Base-by-base conservation (phyloP, 2,888 invertebrate genomes). In the Zaprionus obscuricornis region DNA sequence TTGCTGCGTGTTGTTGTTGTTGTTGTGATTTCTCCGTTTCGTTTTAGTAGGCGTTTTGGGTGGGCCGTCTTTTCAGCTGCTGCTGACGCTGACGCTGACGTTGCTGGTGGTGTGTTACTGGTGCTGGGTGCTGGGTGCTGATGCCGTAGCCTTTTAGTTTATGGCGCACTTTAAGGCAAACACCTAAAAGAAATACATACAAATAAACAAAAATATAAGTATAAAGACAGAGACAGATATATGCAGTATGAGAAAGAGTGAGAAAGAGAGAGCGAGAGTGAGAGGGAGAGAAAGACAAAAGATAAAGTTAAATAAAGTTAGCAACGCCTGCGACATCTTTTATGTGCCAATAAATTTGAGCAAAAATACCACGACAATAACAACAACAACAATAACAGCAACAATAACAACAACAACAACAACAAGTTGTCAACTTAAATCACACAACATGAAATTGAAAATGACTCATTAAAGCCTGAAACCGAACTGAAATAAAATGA, bases 311-410 rank as follows among this genome's bases (percentile, higher is more conserved):
- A 83, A 83, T 81, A 84, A 84, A 79, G 78, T 79, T 79, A 68
- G 79, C 79, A 82, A 85, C 85, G 85, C 83, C 85, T 82, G 79
- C 71, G 76, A 82, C 79, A 79, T 60, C 66, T 78, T 83, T 81
- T 82, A 85, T 85, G 79, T 73, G 67, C 75, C 55, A 73, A 82
- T 82, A 82, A 82, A 82, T 82, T 85, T 69, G 34, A 73, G 57
- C 66, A 51, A 63, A 66, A 84, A 76, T 77, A 81, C 66, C 67
- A 54, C 31, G 16, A 52, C 43, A 31, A 39, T 22, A 26, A 10
- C n/a, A 57, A 45, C 37, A 45, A 37, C 24, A 51, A 58, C 24
- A 50, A 54, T 22, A 47, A 42, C 51, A 55, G 40, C 27, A 49
- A 52, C 37, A 56, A 18, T 1, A 14, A 27, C 43, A 24, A 22